Conservation (phyloP, 2,113 vertebrate genomes). For the Ptilorrhoa leucosticta region DNA sequence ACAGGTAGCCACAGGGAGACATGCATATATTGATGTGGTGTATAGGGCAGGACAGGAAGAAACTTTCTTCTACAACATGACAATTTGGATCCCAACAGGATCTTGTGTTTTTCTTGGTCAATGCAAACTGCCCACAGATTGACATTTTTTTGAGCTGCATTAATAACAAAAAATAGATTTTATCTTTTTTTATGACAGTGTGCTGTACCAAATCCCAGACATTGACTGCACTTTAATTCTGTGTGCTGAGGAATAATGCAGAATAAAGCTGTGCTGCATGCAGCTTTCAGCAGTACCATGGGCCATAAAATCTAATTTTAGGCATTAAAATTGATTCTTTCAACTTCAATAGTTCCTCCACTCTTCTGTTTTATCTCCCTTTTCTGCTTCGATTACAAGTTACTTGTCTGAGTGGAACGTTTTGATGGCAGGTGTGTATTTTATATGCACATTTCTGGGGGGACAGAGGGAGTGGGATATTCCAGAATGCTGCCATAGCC, state of each 20-base stretch:
- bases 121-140: background rate
- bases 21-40: background rate
- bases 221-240: background rate
- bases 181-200: background rate
- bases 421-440: background rate
- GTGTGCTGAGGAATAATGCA: background rate
- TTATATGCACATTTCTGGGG: background rate
- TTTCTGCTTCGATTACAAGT: background rate
- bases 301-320: constrained; percentile 17
- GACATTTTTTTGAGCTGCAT: background rate
- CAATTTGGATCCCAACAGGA: background rate
- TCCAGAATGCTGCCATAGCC: background rate
- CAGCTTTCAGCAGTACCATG: background rate
- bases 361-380: background rate
- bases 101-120: background rate
- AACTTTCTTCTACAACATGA: background rate
- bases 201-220: background rate
- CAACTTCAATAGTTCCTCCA: background rate
- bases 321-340: constrained; percentile 41
- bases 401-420: background rate
- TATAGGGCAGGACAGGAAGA: background rate
- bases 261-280: background rate
- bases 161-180: background rate
- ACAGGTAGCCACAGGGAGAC: background rate
- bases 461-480: background rate